A percentile compares a stretch with the other conserved stretches of the same genome.
These are phyloP conservation scores for Sinocyclocheilus rhinocerous DNA, from an alignment of 2,113 vertebrate species.

Conservation along the genomic window DNA sequence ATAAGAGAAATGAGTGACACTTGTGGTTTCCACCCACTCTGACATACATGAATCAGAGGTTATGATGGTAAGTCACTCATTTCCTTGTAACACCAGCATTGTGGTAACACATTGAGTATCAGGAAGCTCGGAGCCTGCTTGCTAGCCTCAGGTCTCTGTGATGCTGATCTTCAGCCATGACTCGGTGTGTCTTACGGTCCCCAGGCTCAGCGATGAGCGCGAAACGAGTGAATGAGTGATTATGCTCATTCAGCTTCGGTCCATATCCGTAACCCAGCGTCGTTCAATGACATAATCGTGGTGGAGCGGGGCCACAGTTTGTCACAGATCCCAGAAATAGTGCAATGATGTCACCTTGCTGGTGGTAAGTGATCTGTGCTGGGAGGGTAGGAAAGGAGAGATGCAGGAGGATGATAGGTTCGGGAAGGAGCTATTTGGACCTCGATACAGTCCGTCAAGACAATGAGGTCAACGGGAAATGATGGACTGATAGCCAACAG, in stretches of 20 bases:
- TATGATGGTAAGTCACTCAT: constrained; percentile 2
- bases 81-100: constrained; percentile 24
- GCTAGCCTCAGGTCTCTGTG: neutral
- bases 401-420: constrained; percentile 38
- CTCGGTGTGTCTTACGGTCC: constrained; percentile 33
- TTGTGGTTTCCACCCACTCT: neutral
- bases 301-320: constrained; percentile 60
- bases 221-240: constrained; percentile 54
- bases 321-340: constrained; percentile 76
- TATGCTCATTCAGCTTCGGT: constrained; percentile 35
- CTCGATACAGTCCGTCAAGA: constrained; percentile 41
- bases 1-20: neutral
- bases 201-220: neutral
- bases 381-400: constrained; percentile 38
- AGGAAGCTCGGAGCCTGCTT: neutral
- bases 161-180: neutral
- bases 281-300: constrained; percentile 74
- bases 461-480: constrained; percentile 34
- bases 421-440: constrained; percentile 48
- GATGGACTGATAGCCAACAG: constrained; percentile 13
- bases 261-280: constrained; percentile 47
- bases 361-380: constrained; percentile 70
- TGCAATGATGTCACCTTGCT: constrained; percentile 74
- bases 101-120: neutral
- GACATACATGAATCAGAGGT: neutral